phyloP scores from a whole-genome alignment of 2,888 invertebrate species.

The Heliconius cydno region DNA sequence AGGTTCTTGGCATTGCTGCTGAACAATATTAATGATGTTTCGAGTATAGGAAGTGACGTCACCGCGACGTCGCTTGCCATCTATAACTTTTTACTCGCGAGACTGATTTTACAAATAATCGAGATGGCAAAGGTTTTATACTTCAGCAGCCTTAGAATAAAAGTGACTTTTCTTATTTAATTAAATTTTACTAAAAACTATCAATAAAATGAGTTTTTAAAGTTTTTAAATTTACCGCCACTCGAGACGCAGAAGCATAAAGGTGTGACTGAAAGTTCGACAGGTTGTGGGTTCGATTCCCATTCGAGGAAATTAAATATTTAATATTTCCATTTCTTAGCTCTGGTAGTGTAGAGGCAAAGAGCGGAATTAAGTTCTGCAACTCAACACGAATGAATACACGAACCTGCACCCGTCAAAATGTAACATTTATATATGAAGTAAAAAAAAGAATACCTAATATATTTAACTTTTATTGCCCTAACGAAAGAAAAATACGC shows the following conservation, averaged over 20 bases:
- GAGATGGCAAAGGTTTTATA: neutral
- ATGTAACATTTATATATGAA: no score
- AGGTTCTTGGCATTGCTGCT: slow-evolving; percentile 9
- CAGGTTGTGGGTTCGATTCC: no score
- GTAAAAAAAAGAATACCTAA: neutral
- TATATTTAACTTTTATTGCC: slow-evolving; percentile 20
- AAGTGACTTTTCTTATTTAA: neutral
- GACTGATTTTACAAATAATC: slow-evolving; percentile 17
- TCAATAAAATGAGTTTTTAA: no score
- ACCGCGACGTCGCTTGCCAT: slow-evolving; percentile 7
- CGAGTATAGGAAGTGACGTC: slow-evolving; percentile 9
- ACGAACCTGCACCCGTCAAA: no score
- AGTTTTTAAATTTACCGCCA: no score
- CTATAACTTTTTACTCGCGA: slow-evolving; percentile 24
- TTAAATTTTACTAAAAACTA: no score
- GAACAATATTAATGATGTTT: slow-evolving; percentile 28
- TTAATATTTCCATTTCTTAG: no score
- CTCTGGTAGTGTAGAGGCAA: no score
- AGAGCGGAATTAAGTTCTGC: no score
- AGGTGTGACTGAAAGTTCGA: no score
- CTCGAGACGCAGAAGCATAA: neutral
- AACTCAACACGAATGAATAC: no score
- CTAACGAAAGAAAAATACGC: slow-evolving; percentile 29
- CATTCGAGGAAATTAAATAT: no score
- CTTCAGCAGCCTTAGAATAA: neutral